A percentile compares a stretch with the other conserved stretches of the same genome.
Evolutionary conservation across 2,888 invertebrate species (phyloP).

Genomic region (Fabriciana adippe): DNA sequence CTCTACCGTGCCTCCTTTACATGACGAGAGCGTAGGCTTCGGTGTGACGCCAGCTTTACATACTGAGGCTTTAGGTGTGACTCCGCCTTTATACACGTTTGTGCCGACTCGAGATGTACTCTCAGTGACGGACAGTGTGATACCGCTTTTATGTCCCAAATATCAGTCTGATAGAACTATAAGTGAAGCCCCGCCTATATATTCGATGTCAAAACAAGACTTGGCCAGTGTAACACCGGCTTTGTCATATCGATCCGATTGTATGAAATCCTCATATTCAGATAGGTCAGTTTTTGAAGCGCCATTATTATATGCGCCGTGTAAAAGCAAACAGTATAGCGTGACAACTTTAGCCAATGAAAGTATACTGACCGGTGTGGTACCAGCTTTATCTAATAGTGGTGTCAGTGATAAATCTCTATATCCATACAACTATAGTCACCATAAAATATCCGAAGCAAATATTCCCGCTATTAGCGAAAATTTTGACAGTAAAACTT

Average conservation of each 20-base stretch:
- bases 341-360: conserved; percentile 3
- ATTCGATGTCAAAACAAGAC: neutral
- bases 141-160: neutral
- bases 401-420: neutral
- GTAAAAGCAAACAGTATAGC: conserved; percentile 6
- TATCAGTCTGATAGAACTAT: neutral
- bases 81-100: conserved; percentile 1
- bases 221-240: neutral
- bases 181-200: neutral
- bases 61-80: conserved; percentile 6
- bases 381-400: neutral
- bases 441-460: no score
- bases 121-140: conserved; percentile 2
- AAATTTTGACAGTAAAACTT: neutral
- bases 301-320: neutral
- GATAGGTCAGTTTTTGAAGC: conserved; percentile 1
- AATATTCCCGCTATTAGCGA: neutral
- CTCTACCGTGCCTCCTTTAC: neutral
- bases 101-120: neutral
- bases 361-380: conserved; percentile 5
- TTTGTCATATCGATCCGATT: neutral
- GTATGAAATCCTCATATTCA: conserved; percentile 1
- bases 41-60: neutral
- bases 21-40: neutral
- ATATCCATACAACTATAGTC: neutral